A percentile compares a stretch with the other conserved stretches of the same genome.
phyloP scores from a whole-genome alignment of 2,113 vertebrate species.

The Upupa epops region DNA sequence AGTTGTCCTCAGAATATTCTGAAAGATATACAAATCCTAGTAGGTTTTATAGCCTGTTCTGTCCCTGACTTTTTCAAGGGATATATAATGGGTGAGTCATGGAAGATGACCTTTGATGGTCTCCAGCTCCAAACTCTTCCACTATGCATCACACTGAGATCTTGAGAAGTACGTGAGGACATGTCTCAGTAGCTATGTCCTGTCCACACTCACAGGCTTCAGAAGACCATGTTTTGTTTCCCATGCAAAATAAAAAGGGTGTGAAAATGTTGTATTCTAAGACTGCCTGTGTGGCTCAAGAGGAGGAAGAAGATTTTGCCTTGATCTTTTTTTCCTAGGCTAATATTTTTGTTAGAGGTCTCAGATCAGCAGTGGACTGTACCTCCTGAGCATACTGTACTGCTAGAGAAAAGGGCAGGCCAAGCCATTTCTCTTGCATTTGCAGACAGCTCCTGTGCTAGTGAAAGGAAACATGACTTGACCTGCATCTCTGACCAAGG shows the following conservation, averaged over 20 bases:
- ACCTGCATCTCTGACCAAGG: background rate
- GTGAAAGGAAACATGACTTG: background rate
- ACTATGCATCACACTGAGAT: background rate
- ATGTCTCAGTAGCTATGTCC: background rate
- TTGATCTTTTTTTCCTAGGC: background rate
- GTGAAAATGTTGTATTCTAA: background rate
- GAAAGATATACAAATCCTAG: background rate
- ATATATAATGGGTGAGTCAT: rapidly evolving
- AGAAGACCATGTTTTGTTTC: background rate
- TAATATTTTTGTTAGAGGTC: background rate
- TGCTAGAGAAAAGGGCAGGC: background rate
- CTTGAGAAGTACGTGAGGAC: background rate
- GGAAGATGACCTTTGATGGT: background rate
- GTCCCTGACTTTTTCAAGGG: background rate
- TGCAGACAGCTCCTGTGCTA: background rate
- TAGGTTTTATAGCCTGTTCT: background rate
- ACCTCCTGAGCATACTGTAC: background rate
- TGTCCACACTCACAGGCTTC: background rate
- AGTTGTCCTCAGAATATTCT: background rate
- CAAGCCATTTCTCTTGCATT: background rate
- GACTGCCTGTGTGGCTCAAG: background rate
- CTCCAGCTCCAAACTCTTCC: background rate
- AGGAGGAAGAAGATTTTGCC: background rate
- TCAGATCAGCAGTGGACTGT: background rate
- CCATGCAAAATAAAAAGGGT: background rate